Evolutionary conservation across 2,888 invertebrate genomes (phyloP), one percentile per base, ranked within the genome.

Genomic region (Orgyia antiqua): DNA sequence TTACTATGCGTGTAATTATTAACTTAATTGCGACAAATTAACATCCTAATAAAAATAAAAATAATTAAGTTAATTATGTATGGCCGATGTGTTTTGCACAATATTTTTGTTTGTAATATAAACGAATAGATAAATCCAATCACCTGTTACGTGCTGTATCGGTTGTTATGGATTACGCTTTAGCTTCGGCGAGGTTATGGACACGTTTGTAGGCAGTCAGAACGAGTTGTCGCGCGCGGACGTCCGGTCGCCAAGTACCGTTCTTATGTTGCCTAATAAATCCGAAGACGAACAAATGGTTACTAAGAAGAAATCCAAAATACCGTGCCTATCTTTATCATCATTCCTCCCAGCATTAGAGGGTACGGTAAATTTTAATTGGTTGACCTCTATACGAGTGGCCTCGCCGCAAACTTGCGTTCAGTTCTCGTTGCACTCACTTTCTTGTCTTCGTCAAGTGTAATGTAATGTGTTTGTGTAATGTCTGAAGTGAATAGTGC

Each of bases 381-480:
- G 45, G 47, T 42, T 77, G 79, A 79, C 82, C 79, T 83, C 69
- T 69, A 70, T 70, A 57, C 42, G 36, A 34, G 58, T 66, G 80
- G 73, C 84, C 80, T 78, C 77, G 75, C 51, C 51, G 63, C 66
- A 73, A 66, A 69, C 73, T 76, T 75, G 76, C 80, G 74, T 75
- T 82, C 80, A 77, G 61, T 62, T 70, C 68, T 70, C 54, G 67
- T n/a, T 76, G 82, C 83, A 79, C 64, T 80, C 75, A 80, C 84
- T 83, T 84, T 83, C 78, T 69, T 78, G 78, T 72, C 74, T 76
- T 67, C 70, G 73, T 78, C 82, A 80, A 78, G 79, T 83, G 82
- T 75, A 75, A 66, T 73, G 63, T 68, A 66, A 69, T 67, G 60
- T 52, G 66, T 73, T 73, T 70, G 69, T 72, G 72, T 70, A 67